Percentiles rank a stretch among this genome's conserved stretches.
Evolutionary conservation across 2,113 vertebrate genomes (phyloP).

Genomic region (Delphinus delphis): DNA sequence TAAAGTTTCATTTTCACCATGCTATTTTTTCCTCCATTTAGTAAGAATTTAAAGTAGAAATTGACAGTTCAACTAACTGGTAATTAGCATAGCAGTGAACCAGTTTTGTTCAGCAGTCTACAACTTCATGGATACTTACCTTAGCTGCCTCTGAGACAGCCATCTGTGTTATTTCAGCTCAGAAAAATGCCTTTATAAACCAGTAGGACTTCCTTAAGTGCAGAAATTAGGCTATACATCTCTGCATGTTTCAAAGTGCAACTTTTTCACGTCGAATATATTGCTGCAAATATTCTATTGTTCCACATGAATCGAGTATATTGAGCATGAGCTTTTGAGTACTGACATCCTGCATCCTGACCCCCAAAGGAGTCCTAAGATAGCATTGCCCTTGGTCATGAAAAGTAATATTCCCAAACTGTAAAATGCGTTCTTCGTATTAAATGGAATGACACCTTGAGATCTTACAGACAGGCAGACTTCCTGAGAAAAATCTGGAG

Average conservation of each 20-base stretch:
- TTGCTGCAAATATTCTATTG: neutral
- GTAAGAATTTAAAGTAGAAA: slow-evolving; percentile 32
- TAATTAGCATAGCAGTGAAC: slow-evolving; percentile 40
- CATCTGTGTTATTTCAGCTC: neutral
- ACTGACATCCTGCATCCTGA: slow-evolving; percentile 14
- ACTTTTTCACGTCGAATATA: slow-evolving; percentile 26
- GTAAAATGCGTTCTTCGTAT: neutral
- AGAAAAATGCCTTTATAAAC: neutral
- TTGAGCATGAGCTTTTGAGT: slow-evolving; percentile 1
- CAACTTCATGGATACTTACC: slow-evolving; percentile 47
- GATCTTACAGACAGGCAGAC: neutral
- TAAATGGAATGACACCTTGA: neutral
- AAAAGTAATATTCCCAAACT: slow-evolving; percentile 32
- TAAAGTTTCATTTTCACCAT: neutral
- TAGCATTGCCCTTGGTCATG: slow-evolving; percentile 36
- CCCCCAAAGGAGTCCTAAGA: neutral
- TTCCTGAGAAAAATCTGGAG: neutral
- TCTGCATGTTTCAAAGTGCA: neutral
- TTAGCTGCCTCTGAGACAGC: slow-evolving; percentile 14
- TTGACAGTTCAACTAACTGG: neutral
- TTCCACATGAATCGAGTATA: slow-evolving; percentile 30
- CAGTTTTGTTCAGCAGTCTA: neutral
- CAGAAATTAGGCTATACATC: slow-evolving; percentile 22
- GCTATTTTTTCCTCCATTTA: neutral
- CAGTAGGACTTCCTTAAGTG: neutral